Percentiles rank a stretch among this genome's conserved stretches.
These are phyloP conservation scores for Drosophila nr. perissopoda DNA, from an alignment of 2,888 invertebrate species.

Conservation along the genomic window DNA sequence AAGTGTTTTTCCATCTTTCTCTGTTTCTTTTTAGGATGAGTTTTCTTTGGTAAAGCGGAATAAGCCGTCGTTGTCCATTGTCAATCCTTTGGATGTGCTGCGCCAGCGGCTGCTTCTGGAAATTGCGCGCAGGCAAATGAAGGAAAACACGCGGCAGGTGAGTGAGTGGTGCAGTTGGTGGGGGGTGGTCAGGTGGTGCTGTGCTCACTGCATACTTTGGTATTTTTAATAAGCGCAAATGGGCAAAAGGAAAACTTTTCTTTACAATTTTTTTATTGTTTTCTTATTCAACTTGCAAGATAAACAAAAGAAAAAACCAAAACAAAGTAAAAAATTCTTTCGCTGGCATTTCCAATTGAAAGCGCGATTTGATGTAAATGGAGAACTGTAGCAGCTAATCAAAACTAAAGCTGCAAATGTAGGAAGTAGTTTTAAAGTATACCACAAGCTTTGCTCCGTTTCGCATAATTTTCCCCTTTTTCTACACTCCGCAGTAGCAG, in stretches of 20 bases:
- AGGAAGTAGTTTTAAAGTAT: constrained; percentile 48
- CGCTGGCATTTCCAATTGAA: constrained; percentile 25
- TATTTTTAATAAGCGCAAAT: constrained; percentile 74
- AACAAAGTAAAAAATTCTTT: constrained; percentile 4
- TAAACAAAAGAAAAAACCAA: constrained; percentile 54
- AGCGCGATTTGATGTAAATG: constrained; percentile 47
- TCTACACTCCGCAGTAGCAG: background rate
- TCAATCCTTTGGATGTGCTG: constrained; percentile 94
- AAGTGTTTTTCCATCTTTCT: constrained; percentile 9
- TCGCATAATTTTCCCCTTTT: constrained; percentile 56
- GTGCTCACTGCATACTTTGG: constrained; percentile 34
- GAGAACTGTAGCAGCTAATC: constrained; percentile 52
- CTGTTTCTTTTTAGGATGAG: constrained; percentile 76
- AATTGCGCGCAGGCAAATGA: constrained; percentile 92
- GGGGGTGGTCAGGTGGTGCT: constrained; percentile 74
- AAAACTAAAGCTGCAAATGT: constrained; percentile 66
- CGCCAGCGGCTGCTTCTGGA: constrained; percentile 92
- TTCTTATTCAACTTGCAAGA: constrained; percentile 37
- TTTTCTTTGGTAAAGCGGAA: constrained; percentile 87
- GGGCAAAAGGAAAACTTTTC: constrained; percentile 57
- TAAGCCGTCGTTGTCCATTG: constrained; percentile 92
- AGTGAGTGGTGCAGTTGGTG: constrained; percentile 37
- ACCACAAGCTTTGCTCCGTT: constrained; percentile 12
- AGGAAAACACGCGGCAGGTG: constrained; percentile 89
- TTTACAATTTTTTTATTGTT: background rate